Evolutionary conservation across 2,888 invertebrate species (phyloP).

Genomic region (Melipona bicolor): DNA sequence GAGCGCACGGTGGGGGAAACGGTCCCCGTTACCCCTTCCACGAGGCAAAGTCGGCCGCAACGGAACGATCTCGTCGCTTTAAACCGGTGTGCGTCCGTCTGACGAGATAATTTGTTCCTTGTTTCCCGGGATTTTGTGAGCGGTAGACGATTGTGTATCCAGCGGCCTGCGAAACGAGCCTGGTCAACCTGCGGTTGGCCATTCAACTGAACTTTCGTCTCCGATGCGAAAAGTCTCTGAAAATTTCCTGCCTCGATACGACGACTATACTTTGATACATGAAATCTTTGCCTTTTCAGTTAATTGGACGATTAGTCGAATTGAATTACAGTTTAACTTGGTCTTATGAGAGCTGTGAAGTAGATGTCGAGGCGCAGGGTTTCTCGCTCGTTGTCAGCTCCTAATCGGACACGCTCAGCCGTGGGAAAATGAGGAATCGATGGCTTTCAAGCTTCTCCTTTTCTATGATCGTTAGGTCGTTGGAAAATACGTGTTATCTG

Average conservation of each 20-base stretch:
- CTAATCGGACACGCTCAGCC: conserved; percentile 57
- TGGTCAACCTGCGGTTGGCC: conserved; percentile 19
- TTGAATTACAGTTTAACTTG: not conserved
- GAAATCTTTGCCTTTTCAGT: not conserved
- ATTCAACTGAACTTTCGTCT: conserved; percentile 8
- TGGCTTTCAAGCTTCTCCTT: not conserved
- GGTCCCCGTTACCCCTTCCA: conserved; percentile 50
- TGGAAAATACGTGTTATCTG: conserved; percentile 38
- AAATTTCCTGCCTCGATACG: conserved; percentile 11
- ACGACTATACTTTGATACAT: not conserved
- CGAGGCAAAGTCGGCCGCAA: conserved; percentile 40
- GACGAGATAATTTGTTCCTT: conserved; percentile 84
- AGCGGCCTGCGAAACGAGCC: conserved; percentile 47
- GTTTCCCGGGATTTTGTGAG: conserved; percentile 81
- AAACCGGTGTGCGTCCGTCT: conserved; percentile 76
- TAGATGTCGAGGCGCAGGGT: not conserved
- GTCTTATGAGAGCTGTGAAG: not conserved
- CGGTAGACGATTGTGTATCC: conserved; percentile 39
- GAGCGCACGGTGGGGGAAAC: conserved; percentile 43
- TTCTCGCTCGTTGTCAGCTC: conserved; percentile 74
- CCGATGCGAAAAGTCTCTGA: not conserved
- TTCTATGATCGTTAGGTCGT: conserved; percentile 9
- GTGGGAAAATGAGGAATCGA: conserved; percentile 70
- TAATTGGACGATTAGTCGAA: conserved; percentile 1
- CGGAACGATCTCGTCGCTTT: conserved; percentile 69